Evolutionary conservation across 2,888 invertebrate species (phyloP).

Genomic region (Ganaspis brasiliensis): DNA sequence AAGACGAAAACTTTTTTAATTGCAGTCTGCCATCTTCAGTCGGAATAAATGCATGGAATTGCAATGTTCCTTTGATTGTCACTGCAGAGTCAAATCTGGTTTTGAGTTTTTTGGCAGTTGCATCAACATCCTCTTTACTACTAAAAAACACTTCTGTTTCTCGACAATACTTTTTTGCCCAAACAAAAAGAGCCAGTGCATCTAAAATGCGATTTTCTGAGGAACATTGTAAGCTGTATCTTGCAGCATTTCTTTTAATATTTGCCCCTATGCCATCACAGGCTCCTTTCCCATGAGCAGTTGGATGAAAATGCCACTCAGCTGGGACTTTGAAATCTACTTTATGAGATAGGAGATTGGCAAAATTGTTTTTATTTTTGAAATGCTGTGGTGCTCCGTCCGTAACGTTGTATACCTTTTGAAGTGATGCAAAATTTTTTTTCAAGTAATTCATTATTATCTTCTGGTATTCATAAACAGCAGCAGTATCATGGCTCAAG

Average conservation of each 20-base stretch:
- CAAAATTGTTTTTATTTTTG: constrained; percentile 50
- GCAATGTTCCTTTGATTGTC: constrained; percentile 35
- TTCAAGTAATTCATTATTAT: constrained; percentile 11
- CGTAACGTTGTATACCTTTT: constrained; percentile 50
- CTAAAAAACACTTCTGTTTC: constrained; percentile 38
- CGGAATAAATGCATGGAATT: constrained; percentile 35
- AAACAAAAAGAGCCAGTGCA: constrained; percentile 13
- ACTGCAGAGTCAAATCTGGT: constrained; percentile 39
- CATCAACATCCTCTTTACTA: constrained; percentile 28
- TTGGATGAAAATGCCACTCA: constrained; percentile 67
- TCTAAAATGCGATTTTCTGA: constrained; percentile 13
- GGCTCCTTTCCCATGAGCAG: constrained; percentile 65
- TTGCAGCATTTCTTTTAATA: constrained; percentile 36
- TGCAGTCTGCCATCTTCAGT: neutral
- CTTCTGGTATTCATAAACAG: constrained; percentile 33
- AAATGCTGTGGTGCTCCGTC: constrained; percentile 52
- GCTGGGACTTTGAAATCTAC: constrained; percentile 55
- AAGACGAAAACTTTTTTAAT: neutral
- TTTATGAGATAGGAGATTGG: constrained; percentile 50
- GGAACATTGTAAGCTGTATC: constrained; percentile 29
- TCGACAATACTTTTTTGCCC: constrained; percentile 22
- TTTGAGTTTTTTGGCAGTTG: constrained; percentile 22
- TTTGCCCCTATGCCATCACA: constrained; percentile 64
- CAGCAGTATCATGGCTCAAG: constrained; percentile 10
- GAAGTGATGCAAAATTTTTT: constrained; percentile 5